Conservation (phyloP, 2,888 invertebrate species). For the Hoplodrina blanda region DNA sequence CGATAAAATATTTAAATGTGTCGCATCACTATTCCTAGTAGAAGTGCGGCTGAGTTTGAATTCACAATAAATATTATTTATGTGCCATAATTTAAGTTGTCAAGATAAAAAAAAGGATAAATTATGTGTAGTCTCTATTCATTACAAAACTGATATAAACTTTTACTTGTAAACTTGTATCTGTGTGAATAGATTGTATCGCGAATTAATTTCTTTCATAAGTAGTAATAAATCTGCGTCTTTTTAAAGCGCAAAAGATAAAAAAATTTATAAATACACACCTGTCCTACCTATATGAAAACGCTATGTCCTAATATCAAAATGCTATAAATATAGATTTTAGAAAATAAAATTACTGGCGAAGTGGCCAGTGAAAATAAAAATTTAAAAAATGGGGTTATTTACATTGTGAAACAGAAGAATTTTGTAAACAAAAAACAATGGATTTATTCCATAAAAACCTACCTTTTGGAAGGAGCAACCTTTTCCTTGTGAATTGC, state of each 20-base stretch:
- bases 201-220: neutral
- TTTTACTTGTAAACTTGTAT: neutral
- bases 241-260: neutral
- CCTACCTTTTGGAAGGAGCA: too few species aligned
- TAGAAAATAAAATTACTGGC: too few species aligned
- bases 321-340: too few species aligned
- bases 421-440: too few species aligned
- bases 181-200: neutral
- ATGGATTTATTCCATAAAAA: too few species aligned
- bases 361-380: too few species aligned
- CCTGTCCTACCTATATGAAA: too few species aligned
- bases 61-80: constrained; percentile 2
- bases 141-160: neutral
- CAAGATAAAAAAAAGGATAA: neutral
- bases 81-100: neutral
- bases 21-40: constrained; percentile 17
- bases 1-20: constrained; percentile 29
- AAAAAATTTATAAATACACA: too few species aligned
- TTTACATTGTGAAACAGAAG: too few species aligned
- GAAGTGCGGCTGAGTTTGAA: neutral
- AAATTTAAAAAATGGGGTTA: too few species aligned
- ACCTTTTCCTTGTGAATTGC: too few species aligned
- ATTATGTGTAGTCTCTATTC: neutral
- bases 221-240: neutral
- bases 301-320: too few species aligned